These are phyloP conservation scores for Tylochromis polylepis DNA, from an alignment of 2,113 vertebrate species.

Conservation along the genomic window DNA sequence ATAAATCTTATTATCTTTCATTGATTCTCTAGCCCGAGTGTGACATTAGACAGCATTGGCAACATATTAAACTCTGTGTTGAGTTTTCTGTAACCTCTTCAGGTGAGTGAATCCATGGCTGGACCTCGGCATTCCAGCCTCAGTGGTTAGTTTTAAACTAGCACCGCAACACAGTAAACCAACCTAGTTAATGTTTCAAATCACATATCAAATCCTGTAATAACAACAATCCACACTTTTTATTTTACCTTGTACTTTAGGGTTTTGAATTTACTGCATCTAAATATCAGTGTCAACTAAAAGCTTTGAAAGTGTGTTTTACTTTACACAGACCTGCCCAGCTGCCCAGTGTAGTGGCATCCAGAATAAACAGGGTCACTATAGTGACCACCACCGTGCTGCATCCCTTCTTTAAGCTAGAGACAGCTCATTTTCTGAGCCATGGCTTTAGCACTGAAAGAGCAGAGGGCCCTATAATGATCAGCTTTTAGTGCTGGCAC, in stretches of 20 bases:
- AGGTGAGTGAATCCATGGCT: background rate
- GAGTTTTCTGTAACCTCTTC: background rate
- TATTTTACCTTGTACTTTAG: background rate
- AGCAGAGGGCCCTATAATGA: constrained; percentile 71
- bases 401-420: constrained; percentile 48
- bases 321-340: constrained; percentile 1
- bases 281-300: background rate
- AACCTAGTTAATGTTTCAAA: background rate
- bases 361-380: constrained; percentile 52
- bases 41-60: background rate
- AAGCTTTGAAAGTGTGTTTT: constrained; percentile 16
- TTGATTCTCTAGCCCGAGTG: background rate
- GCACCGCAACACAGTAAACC: background rate
- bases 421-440: constrained; percentile 77
- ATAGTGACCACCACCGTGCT: constrained; percentile 51
- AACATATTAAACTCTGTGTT: background rate
- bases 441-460: constrained; percentile 54
- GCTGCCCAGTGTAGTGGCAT: constrained; percentile 38
- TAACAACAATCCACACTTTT: background rate
- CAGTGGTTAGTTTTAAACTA: background rate
- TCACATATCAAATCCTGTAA: background rate
- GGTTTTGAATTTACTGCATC: background rate
- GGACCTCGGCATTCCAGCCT: background rate
- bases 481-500: constrained; percentile 72
- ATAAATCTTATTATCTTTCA: background rate